A percentile compares a stretch with the other conserved stretches of the same genome.
These are phyloP conservation scores for Andrena praecox DNA, from an alignment of 2,888 invertebrate species.

Conservation along the genomic window DNA sequence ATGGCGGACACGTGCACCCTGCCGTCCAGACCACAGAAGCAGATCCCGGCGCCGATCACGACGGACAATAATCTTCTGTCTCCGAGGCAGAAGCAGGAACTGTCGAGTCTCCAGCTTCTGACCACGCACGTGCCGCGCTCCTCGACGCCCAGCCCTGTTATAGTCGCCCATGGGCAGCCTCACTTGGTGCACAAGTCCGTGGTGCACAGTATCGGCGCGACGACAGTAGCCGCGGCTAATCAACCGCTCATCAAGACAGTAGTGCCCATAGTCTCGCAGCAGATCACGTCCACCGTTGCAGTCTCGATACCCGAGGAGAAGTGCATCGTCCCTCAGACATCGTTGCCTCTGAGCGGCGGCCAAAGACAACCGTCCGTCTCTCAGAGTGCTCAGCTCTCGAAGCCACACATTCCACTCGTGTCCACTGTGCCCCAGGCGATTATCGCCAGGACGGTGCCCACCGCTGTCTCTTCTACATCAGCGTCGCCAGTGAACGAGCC, in stretches of 20 bases:
- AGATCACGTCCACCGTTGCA: slow-evolving; percentile 60
- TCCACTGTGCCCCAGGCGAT: slow-evolving; percentile 76
- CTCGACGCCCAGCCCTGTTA: slow-evolving; percentile 85
- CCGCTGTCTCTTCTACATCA: slow-evolving; percentile 65
- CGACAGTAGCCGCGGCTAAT: slow-evolving; percentile 69
- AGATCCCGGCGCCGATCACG: slow-evolving; percentile 64
- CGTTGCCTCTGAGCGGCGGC: slow-evolving; percentile 39
- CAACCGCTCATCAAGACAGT: slow-evolving; percentile 80
- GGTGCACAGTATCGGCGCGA: slow-evolving; percentile 71
- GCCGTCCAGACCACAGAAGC: slow-evolving; percentile 76
- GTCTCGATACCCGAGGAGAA: slow-evolving; percentile 68
- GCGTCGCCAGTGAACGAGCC: slow-evolving; percentile 45
- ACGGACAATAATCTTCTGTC: slow-evolving; percentile 72
- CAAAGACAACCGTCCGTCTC: slow-evolving; percentile 68
- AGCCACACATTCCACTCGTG: slow-evolving; percentile 74
- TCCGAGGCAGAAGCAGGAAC: slow-evolving; percentile 81
- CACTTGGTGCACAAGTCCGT: slow-evolving; percentile 78
- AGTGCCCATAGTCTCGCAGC: slow-evolving; percentile 76
- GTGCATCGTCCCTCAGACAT: slow-evolving; percentile 59
- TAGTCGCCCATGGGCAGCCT: slow-evolving; percentile 82
- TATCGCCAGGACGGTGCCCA: slow-evolving; percentile 70
- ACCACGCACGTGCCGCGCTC: slow-evolving; percentile 88
- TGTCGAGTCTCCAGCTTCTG: slow-evolving; percentile 87
- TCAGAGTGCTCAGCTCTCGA: slow-evolving; percentile 71
- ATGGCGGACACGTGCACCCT: slow-evolving; percentile 70